Evolutionary conservation across 2,888 invertebrate species (phyloP), one percentile per base, ranked within the genome.

Genomic region (Drosophila putrida): DNA sequence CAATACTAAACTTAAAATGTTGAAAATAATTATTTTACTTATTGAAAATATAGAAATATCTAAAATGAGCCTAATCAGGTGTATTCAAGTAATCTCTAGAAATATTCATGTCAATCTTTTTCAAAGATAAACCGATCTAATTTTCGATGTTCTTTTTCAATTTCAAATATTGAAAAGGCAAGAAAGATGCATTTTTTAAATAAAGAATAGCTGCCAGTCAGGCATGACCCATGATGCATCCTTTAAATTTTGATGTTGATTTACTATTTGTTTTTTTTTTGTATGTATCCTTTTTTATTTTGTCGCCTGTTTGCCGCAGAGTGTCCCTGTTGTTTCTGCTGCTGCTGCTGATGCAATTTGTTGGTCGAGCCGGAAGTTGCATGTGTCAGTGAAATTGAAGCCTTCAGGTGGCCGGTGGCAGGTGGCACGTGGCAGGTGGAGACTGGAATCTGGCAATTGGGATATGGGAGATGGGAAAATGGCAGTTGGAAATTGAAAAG

Each of bases 361-460:
- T 58, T 78, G 75, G 64, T 55, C 61, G 74, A 85, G 77, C 88
- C 85, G 85, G 85, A 86, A 84, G 89, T 89, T 75, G 80, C 86
- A 82, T 88, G 82, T 88, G 88, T 79, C 86, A 82, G 59, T 75
- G 70, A 76, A 76, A 76, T 63, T 69, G 59, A 78, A 78, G 69
- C 79, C 69, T 59, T 51, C 46, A 55, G 57, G 20, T 49, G 58
- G 33, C 13, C 46, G 28, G 35, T 38, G 38, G 11, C 13, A 51
- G 28, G 35, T 38, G 38, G 11, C 46, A 55, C 54, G 20, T 49
- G 58, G 33, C 13, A 51, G 28, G 35, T 38, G 38, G 11, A n/a
- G 20, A 36, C 36, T 61, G 54, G 36, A n/a, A 61, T 43, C 20
- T 13, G 46, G 6, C 51, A 36, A 51, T 47, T 31, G 58, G 53